phyloP scores from a whole-genome alignment of 2,113 vertebrate species.

The Urocolius indicus region DNA sequence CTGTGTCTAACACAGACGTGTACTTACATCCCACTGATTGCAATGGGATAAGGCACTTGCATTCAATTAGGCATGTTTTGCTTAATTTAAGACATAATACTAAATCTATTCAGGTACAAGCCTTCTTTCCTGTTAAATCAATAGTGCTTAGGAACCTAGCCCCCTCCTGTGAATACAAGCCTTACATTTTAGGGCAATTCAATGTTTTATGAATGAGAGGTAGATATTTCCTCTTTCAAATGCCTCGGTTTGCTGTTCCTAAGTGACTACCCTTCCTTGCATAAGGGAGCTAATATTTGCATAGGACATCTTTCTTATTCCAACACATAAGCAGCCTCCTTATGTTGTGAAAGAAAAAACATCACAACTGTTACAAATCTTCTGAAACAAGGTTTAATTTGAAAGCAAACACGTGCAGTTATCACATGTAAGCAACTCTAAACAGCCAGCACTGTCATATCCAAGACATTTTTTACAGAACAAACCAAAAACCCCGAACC shows the following conservation, averaged over 20 bases:
- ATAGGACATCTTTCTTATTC: constrained; percentile 29
- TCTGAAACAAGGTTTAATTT: constrained; percentile 25
- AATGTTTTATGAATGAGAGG: constrained; percentile 21
- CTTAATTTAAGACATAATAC: constrained; percentile 17
- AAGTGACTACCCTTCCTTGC: background rate
- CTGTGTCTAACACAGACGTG: background rate
- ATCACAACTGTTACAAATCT: constrained; percentile 48
- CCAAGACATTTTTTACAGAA: background rate
- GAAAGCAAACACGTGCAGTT: background rate
- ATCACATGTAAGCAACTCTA: background rate
- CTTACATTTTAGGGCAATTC: background rate
- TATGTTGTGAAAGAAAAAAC: constrained; percentile 6
- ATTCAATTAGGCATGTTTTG: constrained; percentile 1
- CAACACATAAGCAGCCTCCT: constrained; percentile 20
- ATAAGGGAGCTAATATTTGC: background rate
- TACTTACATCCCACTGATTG: constrained; percentile 6
- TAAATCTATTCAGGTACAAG: background rate
- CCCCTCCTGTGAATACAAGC: background rate
- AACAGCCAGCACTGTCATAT: background rate
- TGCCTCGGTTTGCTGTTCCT: accelerated
- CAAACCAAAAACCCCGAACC: background rate
- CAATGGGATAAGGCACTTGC: background rate
- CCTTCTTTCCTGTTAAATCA: background rate
- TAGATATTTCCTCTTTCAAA: background rate
- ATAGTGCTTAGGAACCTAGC: background rate